Conservation (phyloP, 1,140 invertebrate species). For the Daktulosphaira vitifoliae region DNA sequence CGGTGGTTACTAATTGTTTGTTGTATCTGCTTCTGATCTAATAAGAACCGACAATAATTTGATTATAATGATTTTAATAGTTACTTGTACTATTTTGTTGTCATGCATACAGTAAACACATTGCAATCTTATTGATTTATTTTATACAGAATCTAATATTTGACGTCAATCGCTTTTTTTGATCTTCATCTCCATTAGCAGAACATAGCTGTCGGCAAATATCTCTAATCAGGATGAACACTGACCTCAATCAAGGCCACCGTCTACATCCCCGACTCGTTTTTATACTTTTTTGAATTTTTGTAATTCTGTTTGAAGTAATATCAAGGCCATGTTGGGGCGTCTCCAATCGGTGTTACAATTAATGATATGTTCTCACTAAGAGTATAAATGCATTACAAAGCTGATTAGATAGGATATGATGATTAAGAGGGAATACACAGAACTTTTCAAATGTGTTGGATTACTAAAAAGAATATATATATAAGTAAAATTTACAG, state of each 20-base stretch:
- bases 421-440: not conserved
- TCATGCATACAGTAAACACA: too few relatives aligned
- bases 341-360: conserved; percentile 1
- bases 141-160: too few relatives aligned
- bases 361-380: not conserved
- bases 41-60: not conserved
- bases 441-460: not conserved
- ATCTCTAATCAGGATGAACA: too few relatives aligned
- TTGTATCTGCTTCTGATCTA: not conserved
- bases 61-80: too few relatives aligned
- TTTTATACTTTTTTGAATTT: conserved; percentile 1
- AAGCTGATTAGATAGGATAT: conserved; percentile 8
- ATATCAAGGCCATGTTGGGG: conserved; percentile 11
- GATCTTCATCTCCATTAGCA: too few relatives aligned
- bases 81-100: too few relatives aligned
- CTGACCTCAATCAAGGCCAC: conserved; percentile 13
- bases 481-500: too few relatives aligned
- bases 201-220: too few relatives aligned
- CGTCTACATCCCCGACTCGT: not conserved
- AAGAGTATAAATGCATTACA: not conserved
- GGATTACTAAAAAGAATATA: too few relatives aligned
- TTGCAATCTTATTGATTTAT: too few relatives aligned
- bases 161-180: too few relatives aligned
- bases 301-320: not conserved
- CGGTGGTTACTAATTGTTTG: too few relatives aligned